Percentiles rank a stretch among this genome's conserved stretches.
These are phyloP conservation scores for Tachyglossus aculeatus DNA, from an alignment of 2,797 vertebrate species.

Conservation along the genomic window DNA sequence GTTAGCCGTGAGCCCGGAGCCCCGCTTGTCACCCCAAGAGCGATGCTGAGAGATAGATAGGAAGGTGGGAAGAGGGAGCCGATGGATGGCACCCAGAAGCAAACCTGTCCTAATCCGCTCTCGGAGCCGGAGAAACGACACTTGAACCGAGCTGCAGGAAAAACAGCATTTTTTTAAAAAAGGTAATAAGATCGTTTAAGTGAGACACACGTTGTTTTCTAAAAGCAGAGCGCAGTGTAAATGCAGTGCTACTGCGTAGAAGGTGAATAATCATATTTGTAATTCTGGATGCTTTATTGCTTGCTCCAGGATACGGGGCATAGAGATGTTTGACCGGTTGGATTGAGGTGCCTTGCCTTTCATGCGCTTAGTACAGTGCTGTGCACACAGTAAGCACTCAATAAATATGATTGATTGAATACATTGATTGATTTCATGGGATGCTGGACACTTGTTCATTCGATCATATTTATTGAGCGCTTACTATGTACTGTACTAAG, in stretches of 20 bases:
- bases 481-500: too few relatives aligned
- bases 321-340: too few relatives aligned
- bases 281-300: too few relatives aligned
- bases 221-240: slow-evolving; percentile 45
- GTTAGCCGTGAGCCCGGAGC: slow-evolving; percentile 40
- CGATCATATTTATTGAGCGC: too few relatives aligned
- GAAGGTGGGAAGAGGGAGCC: slow-evolving; percentile 26
- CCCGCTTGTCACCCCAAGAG: slow-evolving; percentile 35
- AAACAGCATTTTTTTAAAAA: slow-evolving; percentile 55
- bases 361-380: too few relatives aligned
- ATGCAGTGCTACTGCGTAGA: slow-evolving; percentile 28
- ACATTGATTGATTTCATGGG: too few relatives aligned
- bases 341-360: too few relatives aligned
- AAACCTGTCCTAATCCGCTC: slow-evolving; percentile 43
- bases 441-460: too few relatives aligned
- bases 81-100: slow-evolving; percentile 39
- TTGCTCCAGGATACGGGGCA: too few relatives aligned
- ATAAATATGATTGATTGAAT: too few relatives aligned
- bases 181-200: slow-evolving; percentile 38
- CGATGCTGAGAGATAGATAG: slow-evolving; percentile 5
- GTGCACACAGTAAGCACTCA: too few relatives aligned
- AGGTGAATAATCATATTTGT: slow-evolving; percentile 55
- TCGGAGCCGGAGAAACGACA: slow-evolving; percentile 44
- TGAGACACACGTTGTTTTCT: slow-evolving; percentile 27
- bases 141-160: slow-evolving; percentile 39